Percentiles rank a stretch among this genome's conserved stretches.
Evolutionary conservation across 2,113 vertebrate genomes (phyloP).

Genomic region (Nicator chloris): DNA sequence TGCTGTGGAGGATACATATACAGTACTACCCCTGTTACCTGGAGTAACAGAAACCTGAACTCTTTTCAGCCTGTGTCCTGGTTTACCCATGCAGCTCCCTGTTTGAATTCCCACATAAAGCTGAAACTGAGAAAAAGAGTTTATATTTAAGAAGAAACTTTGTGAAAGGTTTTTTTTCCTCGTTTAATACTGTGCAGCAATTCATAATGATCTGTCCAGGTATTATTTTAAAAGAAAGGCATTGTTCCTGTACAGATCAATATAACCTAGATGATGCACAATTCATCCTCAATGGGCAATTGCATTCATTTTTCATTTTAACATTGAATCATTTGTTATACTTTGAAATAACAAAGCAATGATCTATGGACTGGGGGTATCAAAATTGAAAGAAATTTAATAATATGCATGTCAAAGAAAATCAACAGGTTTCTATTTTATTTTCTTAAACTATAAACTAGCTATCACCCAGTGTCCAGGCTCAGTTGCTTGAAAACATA

Average conservation of each 20-base stretch:
- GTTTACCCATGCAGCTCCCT: neutral
- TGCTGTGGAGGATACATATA: neutral
- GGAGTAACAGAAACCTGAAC: neutral
- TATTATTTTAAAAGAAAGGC: slow-evolving; percentile 34
- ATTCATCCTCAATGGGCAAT: neutral
- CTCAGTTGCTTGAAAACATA: slow-evolving; percentile 7
- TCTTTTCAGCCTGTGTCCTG: neutral
- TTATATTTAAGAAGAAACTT: neutral
- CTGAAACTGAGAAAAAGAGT: neutral
- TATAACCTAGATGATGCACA: slow-evolving; percentile 20
- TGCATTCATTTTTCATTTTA: slow-evolving; percentile 56
- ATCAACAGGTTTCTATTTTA: slow-evolving; percentile 11
- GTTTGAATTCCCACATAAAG: neutral
- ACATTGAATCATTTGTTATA: slow-evolving; percentile 32
- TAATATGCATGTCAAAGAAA: slow-evolving; percentile 8
- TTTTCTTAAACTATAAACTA: slow-evolving; percentile 27
- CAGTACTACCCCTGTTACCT: neutral
- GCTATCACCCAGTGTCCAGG: neutral
- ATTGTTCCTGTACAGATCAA: slow-evolving; percentile 26
- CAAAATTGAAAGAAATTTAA: slow-evolving; percentile 41
- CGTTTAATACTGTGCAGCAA: slow-evolving; percentile 2
- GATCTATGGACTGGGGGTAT: neutral
- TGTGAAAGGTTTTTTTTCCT: neutral
- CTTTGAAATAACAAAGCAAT: slow-evolving; percentile 51
- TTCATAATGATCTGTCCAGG: slow-evolving; percentile 26